These are phyloP conservation scores for Lethocerus indicus DNA, from an alignment of 1,140 invertebrate species.

Conservation along the genomic window DNA sequence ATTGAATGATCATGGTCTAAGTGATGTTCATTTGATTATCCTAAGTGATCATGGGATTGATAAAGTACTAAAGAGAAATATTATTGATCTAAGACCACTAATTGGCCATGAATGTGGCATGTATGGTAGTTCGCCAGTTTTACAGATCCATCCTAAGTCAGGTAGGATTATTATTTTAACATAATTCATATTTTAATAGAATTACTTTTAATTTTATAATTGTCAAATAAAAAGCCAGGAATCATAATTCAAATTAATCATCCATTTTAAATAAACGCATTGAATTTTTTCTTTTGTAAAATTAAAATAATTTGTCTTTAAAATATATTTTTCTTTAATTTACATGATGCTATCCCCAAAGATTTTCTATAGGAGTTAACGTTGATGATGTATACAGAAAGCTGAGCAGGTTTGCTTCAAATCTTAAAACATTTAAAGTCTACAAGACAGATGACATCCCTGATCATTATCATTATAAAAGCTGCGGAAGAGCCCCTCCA, in stretches of 20 bases:
- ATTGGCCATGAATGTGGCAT: slow-evolving; percentile 27
- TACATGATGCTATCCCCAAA: no score
- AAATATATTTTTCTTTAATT: background rate
- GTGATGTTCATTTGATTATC: slow-evolving; percentile 45
- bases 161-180: slow-evolving; percentile 20
- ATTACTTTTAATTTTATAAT: no score
- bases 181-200: no score
- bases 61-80: slow-evolving; percentile 27
- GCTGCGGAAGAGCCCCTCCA: slow-evolving; percentile 36
- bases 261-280: background rate
- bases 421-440: slow-evolving; percentile 31
- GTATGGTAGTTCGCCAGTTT: slow-evolving; percentile 27
- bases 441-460: slow-evolving; percentile 37
- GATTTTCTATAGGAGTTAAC: slow-evolving; percentile 23
- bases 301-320: background rate
- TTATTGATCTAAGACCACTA: slow-evolving; percentile 39
- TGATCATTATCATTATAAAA: slow-evolving; percentile 36
- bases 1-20: slow-evolving; percentile 29
- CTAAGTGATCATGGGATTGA: slow-evolving; percentile 62
- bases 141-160: slow-evolving; percentile 30
- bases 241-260: no score
- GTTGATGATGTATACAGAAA: slow-evolving; percentile 30
- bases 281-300: background rate
- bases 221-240: no score
- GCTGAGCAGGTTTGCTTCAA: slow-evolving; percentile 27